Base-by-base conservation (phyloP, 1,140 invertebrate genomes). In the Apis cerana region DNA sequence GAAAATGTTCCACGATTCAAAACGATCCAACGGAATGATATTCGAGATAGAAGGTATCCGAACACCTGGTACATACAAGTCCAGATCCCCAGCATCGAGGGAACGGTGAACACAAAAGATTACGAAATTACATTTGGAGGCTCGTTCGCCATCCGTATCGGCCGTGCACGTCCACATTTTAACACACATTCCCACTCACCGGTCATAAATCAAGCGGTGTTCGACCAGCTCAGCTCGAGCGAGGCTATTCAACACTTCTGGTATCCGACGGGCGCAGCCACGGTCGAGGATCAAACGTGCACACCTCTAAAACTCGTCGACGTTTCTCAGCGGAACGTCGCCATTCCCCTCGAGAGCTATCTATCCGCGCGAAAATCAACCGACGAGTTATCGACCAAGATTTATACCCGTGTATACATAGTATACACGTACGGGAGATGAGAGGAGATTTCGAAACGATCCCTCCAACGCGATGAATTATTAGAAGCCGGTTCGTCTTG, bases 191-290 rank as follows among this genome's bases (percentile, higher is more conserved):
- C 17, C 27, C 43, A 65, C 11, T 21, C 4, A 13, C 27, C 33
- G 13, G 19, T 59, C 56, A n/a, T 62, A 80, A 80, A 72, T 80
- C 68, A 43, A 33, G 52, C 0, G 7, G 1, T 58, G 9, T 27
- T 50, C 13, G 17, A n/a, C 19, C 61, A 52, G 19, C n/a, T 15
- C 3, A 23, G 43, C 17, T 48, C 9, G 13, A 59, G 50, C 62
- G 27, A 70, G 65, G 56, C 62, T 59, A 61, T 74, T 58, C 68
- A 56, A 72, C 48, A 23, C 75, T 59, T 15, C 61, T 43, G 71
- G 64, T 64, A 64, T 75, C 85, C 85, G 85, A 83, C 84, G 85
- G 85, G 62, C 48, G 70, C 12, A 15, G 21, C 12, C 13, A 43
- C 33, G 33, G 1, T 17, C 27, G 11, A 2, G 7, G 48, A 52